A percentile compares a stretch with the other conserved stretches of the same genome.
Conservation (phyloP, 64 coral and sea anemone genomes). For the Orbicella faveolata region DNA sequence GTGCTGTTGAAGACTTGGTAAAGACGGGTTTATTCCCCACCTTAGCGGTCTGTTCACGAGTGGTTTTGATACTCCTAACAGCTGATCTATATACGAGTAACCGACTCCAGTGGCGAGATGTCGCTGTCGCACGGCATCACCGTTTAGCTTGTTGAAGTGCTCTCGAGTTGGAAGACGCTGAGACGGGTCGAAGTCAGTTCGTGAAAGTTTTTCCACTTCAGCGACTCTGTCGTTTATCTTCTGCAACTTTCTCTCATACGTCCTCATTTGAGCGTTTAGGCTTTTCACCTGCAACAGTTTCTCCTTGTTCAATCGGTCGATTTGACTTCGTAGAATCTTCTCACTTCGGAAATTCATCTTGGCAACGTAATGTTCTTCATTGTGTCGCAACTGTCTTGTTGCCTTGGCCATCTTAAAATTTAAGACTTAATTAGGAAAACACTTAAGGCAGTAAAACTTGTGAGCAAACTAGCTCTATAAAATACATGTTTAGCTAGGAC, state of each 20-base stretch:
- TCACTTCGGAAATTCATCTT: slow-evolving; percentile 69
- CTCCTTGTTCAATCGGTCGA: slow-evolving; percentile 57
- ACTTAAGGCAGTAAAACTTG: background rate
- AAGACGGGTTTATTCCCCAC: slow-evolving; percentile 66
- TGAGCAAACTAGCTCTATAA: background rate
- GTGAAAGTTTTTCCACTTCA: slow-evolving; percentile 51
- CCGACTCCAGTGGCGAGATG: slow-evolving; percentile 31
- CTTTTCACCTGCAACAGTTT: slow-evolving; percentile 52
- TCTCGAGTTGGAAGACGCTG: slow-evolving; percentile 14
- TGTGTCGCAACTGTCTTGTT: slow-evolving; percentile 31
- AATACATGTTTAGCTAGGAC: background rate
- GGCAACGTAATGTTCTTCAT: slow-evolving; percentile 63
- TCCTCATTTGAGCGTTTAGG: slow-evolving; percentile 37
- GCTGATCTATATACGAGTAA: slow-evolving; percentile 40
- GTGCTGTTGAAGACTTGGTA: slow-evolving; percentile 42
- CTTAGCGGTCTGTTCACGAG: slow-evolving; percentile 45
- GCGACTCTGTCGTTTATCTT: slow-evolving; percentile 46
- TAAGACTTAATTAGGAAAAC: background rate
- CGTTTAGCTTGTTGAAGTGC: slow-evolving; percentile 25
- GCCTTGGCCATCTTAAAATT: slow-evolving; percentile 35
- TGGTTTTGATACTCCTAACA: slow-evolving; percentile 41
- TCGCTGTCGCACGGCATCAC: slow-evolving; percentile 19
- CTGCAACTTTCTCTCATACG: slow-evolving; percentile 52
- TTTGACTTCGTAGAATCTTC: slow-evolving; percentile 54
- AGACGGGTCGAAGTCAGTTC: background rate